Evolutionary conservation across 2,113 vertebrate genomes (phyloP).

Genomic region (Ictalurus furcatus): DNA sequence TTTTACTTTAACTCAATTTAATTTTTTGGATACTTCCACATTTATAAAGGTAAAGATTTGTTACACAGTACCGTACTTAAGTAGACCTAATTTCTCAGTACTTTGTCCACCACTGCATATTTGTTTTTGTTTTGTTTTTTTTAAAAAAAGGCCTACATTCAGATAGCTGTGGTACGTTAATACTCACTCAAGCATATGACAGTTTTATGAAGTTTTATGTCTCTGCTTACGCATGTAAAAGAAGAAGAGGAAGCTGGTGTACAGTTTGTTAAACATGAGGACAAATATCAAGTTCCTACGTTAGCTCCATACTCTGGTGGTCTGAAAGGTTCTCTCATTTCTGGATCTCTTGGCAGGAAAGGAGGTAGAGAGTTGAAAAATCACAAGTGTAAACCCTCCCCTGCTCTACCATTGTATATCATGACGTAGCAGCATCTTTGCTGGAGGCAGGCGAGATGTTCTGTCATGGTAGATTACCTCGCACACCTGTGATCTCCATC

Average conservation of each 20-base stretch:
- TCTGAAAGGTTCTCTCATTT: background rate
- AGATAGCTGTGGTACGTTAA: background rate
- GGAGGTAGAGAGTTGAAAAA: background rate
- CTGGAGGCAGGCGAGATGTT: background rate
- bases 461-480: conserved; percentile 5
- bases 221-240: too few species aligned
- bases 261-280: too few species aligned
- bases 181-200: too few species aligned
- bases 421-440: background rate
- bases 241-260: too few species aligned
- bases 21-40: background rate
- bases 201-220: too few species aligned
- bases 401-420: background rate
- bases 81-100: background rate
- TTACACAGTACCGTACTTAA: background rate
- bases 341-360: too few species aligned
- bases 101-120: background rate
- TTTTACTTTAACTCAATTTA: background rate
- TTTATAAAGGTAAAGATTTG: background rate
- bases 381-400: background rate
- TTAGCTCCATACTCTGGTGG: background rate
- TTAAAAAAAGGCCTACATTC: background rate
- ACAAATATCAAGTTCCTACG: background rate
- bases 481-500: conserved; percentile 10
- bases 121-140: too few species aligned